phyloP scores from a whole-genome alignment of 2,113 vertebrate species.

The Arenaria interpres region DNA sequence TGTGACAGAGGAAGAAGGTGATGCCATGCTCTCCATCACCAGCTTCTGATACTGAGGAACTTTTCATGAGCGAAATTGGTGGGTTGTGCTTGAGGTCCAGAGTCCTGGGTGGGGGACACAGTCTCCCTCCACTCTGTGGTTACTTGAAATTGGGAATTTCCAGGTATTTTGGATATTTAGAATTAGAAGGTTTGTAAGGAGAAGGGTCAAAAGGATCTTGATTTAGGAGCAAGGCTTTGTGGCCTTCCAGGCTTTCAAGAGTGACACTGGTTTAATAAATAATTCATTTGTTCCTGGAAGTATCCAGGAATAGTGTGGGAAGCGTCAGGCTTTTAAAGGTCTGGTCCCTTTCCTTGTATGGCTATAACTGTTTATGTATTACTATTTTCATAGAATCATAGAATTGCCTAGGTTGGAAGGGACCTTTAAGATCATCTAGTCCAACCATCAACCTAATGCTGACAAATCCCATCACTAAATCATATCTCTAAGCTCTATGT shows the following conservation, averaged over 20 bases:
- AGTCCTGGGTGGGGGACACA: not conserved
- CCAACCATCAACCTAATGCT: no score
- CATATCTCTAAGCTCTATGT: no score
- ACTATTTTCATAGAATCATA: not conserved
- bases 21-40: not conserved
- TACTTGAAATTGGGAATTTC: not conserved
- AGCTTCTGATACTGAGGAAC: not conserved
- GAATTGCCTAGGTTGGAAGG: no score
- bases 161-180: not conserved
- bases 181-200: not conserved
- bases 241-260: not conserved
- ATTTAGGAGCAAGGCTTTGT: not conserved
- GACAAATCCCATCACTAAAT: no score
- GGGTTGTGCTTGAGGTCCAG: not conserved
- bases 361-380: not conserved
- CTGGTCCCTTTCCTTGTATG: not conserved
- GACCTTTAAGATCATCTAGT: no score
- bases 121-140: not conserved
- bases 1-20: not conserved
- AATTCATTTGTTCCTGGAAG: not conserved
- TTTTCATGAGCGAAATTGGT: not conserved
- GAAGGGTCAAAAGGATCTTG: not conserved
- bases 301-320: not conserved
- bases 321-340: not conserved
- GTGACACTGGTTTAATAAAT: not conserved